Percentiles rank a stretch among this genome's conserved stretches.
These are phyloP conservation scores for Melinaea marsaeus DNA, from an alignment of 2,888 invertebrate species.

Conservation along the genomic window DNA sequence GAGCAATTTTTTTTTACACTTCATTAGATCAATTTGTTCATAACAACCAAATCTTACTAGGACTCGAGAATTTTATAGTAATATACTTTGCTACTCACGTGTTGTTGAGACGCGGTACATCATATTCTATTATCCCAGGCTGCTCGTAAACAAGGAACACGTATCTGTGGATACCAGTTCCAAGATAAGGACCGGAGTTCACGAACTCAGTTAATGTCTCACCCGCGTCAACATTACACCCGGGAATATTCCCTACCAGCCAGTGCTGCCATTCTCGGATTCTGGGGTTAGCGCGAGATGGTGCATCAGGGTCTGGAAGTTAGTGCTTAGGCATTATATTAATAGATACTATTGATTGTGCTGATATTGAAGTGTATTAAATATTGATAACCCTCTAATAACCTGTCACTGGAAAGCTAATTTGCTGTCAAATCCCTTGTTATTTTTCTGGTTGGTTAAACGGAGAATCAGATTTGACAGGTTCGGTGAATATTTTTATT, in stretches of 20 bases:
- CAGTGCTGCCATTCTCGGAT: slow-evolving; percentile 95
- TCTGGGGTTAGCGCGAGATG: slow-evolving; percentile 87
- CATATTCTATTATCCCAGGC: slow-evolving; percentile 75
- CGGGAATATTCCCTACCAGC: slow-evolving; percentile 92
- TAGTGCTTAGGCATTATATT: too few relatives aligned
- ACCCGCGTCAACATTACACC: slow-evolving; percentile 81
- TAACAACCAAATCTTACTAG: too few relatives aligned
- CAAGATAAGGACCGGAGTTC: slow-evolving; percentile 90
- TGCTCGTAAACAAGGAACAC: slow-evolving; percentile 88
- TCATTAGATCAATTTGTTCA: too few relatives aligned
- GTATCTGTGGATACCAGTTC: slow-evolving; percentile 87
- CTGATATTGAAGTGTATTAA: too few relatives aligned
- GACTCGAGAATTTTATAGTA: too few relatives aligned
- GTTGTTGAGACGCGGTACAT: slow-evolving; percentile 75
- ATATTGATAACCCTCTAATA: not conserved
- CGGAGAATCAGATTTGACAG: too few relatives aligned
- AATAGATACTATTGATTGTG: too few relatives aligned
- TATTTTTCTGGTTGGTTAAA: too few relatives aligned
- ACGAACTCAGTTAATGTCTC: slow-evolving; percentile 87
- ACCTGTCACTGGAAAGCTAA: too few relatives aligned
- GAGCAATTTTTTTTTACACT: too few relatives aligned
- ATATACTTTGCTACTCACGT: slow-evolving; percentile 47
- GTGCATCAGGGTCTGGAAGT: slow-evolving; percentile 90
- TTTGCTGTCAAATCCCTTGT: too few relatives aligned
- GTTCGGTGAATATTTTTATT: too few relatives aligned